A percentile compares a stretch with the other conserved stretches of the same genome.
Evolutionary conservation across 2,888 invertebrate species (phyloP).

Genomic region (Archaeoteleia sp.): DNA sequence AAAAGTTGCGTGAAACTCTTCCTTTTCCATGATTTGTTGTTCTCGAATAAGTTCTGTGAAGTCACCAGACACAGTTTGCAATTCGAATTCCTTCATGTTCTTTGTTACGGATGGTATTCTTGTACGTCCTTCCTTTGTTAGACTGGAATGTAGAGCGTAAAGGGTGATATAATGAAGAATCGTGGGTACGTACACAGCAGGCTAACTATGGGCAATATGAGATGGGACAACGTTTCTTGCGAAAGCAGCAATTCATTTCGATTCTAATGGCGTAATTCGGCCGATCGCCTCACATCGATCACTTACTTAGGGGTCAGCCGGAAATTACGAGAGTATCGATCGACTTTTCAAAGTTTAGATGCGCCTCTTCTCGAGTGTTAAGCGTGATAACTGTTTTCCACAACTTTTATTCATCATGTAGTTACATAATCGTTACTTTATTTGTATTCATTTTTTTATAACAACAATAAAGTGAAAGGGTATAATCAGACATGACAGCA

Average conservation of each 20-base stretch:
- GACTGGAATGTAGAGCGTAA: not conserved
- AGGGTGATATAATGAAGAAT: slow-evolving; percentile 5
- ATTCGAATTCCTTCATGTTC: not conserved
- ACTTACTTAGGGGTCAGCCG: slow-evolving; percentile 22
- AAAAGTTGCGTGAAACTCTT: no score
- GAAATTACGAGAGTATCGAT: slow-evolving; percentile 25
- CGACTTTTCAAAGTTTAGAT: slow-evolving; percentile 19
- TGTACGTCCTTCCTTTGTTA: not conserved
- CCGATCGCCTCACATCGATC: slow-evolving; percentile 26
- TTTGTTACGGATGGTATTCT: not conserved
- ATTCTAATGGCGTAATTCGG: slow-evolving; percentile 20
- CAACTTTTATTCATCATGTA: not conserved
- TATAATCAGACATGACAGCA: no score
- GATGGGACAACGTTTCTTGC: slow-evolving; percentile 3
- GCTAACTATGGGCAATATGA: not conserved
- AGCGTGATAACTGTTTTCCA: slow-evolving; percentile 1
- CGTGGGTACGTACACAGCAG: not conserved
- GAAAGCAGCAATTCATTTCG: slow-evolving; percentile 19
- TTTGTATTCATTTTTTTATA: no score
- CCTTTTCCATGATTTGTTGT: no score
- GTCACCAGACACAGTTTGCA: no score
- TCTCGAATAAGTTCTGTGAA: no score
- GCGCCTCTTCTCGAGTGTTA: slow-evolving; percentile 12
- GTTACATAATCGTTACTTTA: no score
- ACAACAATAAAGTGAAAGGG: no score